phyloP scores from a whole-genome alignment of 2,797 vertebrate genomes.

The Micrastur ruficollis region DNA sequence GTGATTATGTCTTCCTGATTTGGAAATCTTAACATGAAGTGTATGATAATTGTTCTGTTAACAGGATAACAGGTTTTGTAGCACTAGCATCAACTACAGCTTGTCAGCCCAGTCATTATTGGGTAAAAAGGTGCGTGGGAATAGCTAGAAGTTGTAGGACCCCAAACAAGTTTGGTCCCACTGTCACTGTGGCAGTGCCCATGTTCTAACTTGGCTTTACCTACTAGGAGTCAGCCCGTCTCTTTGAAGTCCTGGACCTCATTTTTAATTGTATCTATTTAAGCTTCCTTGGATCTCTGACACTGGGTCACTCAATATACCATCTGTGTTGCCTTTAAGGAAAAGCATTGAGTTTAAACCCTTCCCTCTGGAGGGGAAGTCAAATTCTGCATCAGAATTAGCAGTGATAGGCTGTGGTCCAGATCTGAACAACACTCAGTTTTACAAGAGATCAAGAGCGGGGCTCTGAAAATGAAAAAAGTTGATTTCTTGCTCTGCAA shows the following conservation, averaged over 20 bases:
- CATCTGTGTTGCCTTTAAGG: not conserved
- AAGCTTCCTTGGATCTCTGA: constrained; percentile 14
- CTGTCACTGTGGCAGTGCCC: not conserved
- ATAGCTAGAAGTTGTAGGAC: not conserved
- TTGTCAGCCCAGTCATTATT: not conserved
- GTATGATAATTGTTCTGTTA: not conserved
- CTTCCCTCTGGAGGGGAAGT: not conserved
- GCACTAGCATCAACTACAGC: not conserved
- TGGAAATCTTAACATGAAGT: not conserved
- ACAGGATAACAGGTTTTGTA: not conserved
- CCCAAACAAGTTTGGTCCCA: not conserved
- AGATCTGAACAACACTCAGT: not conserved
- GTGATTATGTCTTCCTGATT: not conserved
- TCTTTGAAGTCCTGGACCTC: not conserved
- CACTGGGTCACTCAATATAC: not conserved
- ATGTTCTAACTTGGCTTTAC: not conserved
- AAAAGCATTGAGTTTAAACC: not conserved
- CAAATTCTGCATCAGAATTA: not conserved
- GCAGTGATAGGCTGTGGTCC: not conserved
- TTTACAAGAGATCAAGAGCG: not conserved
- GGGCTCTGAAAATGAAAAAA: not conserved
- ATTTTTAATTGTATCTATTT: not conserved
- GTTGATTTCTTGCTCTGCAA: not conserved
- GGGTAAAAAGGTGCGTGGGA: not conserved
- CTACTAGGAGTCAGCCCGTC: not conserved